phyloP scores from a whole-genome alignment of 2,888 invertebrate genomes.

The Vanessa cardui region DNA sequence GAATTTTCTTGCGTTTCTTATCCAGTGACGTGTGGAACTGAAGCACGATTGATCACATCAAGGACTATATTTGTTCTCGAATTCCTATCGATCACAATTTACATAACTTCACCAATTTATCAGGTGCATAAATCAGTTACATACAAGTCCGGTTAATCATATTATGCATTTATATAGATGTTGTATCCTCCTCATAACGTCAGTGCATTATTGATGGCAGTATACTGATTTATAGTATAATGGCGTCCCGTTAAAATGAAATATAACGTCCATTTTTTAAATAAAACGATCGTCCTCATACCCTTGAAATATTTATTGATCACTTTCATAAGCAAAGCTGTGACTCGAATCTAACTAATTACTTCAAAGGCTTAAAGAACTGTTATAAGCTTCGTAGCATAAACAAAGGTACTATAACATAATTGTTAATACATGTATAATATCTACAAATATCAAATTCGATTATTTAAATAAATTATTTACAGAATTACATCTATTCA shows the following conservation, averaged over 20 bases:
- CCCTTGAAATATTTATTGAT: constrained; percentile 10
- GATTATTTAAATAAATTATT: too few relatives aligned
- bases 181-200: constrained; percentile 2
- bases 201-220: constrained; percentile 24
- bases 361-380: too few relatives aligned
- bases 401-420: too few relatives aligned
- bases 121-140: not conserved
- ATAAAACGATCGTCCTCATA: constrained; percentile 27
- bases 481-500: too few relatives aligned
- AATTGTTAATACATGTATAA: too few relatives aligned
- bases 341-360: not conserved
- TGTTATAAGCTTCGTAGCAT: too few relatives aligned
- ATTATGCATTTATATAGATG: constrained; percentile 10
- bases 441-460: too few relatives aligned
- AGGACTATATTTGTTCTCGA: not conserved
- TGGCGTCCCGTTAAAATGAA: constrained; percentile 29
- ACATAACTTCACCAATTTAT: constrained; percentile 7
- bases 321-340: not conserved
- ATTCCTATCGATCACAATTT: constrained; percentile 5
- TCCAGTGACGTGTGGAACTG: not conserved
- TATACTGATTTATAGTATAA: constrained; percentile 24
- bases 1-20: too few relatives aligned
- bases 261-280: constrained; percentile 19
- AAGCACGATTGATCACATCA: not conserved
- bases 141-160: not conserved